Evolutionary conservation across 1,140 invertebrate genomes (phyloP).

Genomic region (Luehdorfia chinensis): DNA sequence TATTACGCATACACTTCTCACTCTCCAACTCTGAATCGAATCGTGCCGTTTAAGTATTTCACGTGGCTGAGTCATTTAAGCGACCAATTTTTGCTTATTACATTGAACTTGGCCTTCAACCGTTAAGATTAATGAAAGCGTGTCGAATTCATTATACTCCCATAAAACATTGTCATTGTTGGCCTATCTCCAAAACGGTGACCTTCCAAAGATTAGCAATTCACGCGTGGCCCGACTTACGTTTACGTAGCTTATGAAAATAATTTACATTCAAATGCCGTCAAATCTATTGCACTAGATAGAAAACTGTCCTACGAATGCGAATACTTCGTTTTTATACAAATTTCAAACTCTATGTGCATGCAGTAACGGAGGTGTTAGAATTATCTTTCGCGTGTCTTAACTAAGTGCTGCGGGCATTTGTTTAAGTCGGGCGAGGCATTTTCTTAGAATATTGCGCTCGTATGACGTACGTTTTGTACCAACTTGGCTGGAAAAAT

Average conservation of each 20-base stretch:
- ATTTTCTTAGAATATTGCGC: constrained; percentile 7
- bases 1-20: too few species aligned
- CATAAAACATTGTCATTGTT: constrained; percentile 23
- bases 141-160: constrained; percentile 1
- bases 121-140: background rate
- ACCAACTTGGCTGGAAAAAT: constrained; percentile 29
- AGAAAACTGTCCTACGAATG: constrained; percentile 18
- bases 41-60: too few species aligned
- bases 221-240: constrained; percentile 31
- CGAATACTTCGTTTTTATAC: constrained; percentile 10
- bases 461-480: constrained; percentile 12
- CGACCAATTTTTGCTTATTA: too few species aligned
- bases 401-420: constrained; percentile 4
- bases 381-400: background rate
- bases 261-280: constrained; percentile 44
- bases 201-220: constrained; percentile 45
- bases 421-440: too few species aligned
- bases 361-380: constrained; percentile 8
- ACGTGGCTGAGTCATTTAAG: too few species aligned
- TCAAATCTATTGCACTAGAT: constrained; percentile 30
- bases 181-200: constrained; percentile 39
- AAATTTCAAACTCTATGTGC: constrained; percentile 10
- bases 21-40: too few species aligned
- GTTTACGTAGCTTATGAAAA: constrained; percentile 40
- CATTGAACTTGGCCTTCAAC: constrained; percentile 21